Base-by-base conservation (phyloP, 2,888 invertebrate genomes). In the Lithophane socia region DNA sequence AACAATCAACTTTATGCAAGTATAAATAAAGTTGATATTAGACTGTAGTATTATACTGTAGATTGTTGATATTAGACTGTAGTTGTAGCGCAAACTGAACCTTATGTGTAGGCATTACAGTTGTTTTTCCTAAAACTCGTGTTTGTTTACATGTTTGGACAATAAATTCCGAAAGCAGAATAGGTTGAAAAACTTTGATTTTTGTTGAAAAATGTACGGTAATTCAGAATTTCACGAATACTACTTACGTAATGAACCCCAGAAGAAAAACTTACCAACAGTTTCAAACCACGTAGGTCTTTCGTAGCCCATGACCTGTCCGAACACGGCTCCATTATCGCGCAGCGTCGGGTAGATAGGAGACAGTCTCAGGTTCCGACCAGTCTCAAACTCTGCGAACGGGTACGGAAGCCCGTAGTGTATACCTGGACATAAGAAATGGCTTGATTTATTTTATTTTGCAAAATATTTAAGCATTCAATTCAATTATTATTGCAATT, bases 291-390 rank as follows among this genome's bases (percentile, higher is more conserved):
- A 99, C 56, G 98, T 97, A 0, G 99, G 99, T 82, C 99, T 97
- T 94, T 99, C 99, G 93, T 99, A 99, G 0, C 99, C 99, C 99
- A 99, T 99, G 49, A 99, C 98, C 94, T 99, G 99, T 0, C 99
- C 99, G 93, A 99, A 99, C 10, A 99, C 98, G 0, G 99, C 99
- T 0, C 99, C 99, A 16, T 98, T 98, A 92, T 98, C 98, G 84
- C 98, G 97, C 24, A 99, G 95, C 79, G 99, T 98, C 0, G 99
- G 99, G 96, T 99, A 99, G 83, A 99, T 98, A 0, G 99, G 99
- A 0, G 99, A 99, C 97, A 99, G 98, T 72, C 99, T 97, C 24
- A 99, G 95, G 93, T 99, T 99, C 72, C 99, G 97, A 0, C 99
- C 98, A 0, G 98, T 99, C 91, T 98, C 97, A 90, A 98, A 99